Evolutionary conservation across 2,888 invertebrate species (phyloP).

Genomic region (Drosophila atroscutellata): DNA sequence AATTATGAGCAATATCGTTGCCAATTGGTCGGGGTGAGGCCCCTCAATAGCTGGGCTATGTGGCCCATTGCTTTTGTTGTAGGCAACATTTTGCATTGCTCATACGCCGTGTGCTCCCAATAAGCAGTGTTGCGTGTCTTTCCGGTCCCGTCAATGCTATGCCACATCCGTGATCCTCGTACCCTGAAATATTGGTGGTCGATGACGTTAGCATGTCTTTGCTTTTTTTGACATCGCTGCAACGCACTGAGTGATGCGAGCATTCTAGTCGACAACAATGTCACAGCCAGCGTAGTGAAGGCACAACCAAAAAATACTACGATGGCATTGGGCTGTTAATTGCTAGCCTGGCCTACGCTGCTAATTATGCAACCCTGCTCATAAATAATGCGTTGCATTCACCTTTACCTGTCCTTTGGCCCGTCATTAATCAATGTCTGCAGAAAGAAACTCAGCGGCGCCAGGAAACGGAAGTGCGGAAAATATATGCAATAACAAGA

Average conservation of each 20-base stretch:
- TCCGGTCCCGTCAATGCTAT: constrained; percentile 52
- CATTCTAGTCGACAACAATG: constrained; percentile 63
- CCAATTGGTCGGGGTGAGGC: constrained; percentile 34
- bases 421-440: constrained; percentile 73
- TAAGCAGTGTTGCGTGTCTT: constrained; percentile 78
- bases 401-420: constrained; percentile 67
- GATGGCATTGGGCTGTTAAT: constrained; percentile 44
- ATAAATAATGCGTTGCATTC: constrained; percentile 71
- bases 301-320: constrained; percentile 41
- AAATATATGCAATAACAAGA: constrained; percentile 48
- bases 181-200: constrained; percentile 65
- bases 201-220: constrained; percentile 71
- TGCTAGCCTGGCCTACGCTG: constrained; percentile 38
- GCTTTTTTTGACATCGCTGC: constrained; percentile 37
- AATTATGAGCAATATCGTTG: constrained; percentile 75
- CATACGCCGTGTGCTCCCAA: constrained; percentile 75
- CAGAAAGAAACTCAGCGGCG: constrained; percentile 61
- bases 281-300: constrained; percentile 56
- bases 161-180: constrained; percentile 48
- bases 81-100: constrained; percentile 69
- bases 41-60: constrained; percentile 5
- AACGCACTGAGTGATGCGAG: constrained; percentile 48
- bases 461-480: constrained; percentile 70
- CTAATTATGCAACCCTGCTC: constrained; percentile 66
- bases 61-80: constrained; percentile 16